phyloP scores from a whole-genome alignment of 2,797 vertebrate species.

The Protonibea diacanthus region DNA sequence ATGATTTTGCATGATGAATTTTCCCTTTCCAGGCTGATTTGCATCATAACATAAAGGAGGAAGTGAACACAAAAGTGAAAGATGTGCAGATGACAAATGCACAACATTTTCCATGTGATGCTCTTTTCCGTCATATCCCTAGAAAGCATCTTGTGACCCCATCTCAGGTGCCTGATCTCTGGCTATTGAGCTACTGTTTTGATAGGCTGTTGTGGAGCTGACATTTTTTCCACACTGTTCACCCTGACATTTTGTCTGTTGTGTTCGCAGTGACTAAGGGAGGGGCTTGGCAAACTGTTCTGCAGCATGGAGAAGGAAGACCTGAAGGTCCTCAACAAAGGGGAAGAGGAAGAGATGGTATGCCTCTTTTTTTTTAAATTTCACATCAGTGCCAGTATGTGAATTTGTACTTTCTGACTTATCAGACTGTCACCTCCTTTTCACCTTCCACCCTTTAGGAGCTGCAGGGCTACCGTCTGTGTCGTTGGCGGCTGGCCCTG shows the following conservation, averaged over 20 bases:
- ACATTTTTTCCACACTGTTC: conserved; percentile 24
- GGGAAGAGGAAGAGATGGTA: conserved; percentile 98
- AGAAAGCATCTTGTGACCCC: conserved; percentile 13
- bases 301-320: conserved; percentile 95
- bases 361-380: conserved; percentile 4
- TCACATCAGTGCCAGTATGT: background rate
- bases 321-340: conserved; percentile 92
- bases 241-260: conserved; percentile 24
- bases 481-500: conserved; percentile 93
- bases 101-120: background rate
- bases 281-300: conserved; percentile 70
- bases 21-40: background rate
- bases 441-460: conserved; percentile 81
- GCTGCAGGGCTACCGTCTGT: conserved; percentile 91
- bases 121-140: background rate
- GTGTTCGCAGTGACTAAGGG: conserved; percentile 77
- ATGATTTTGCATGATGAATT: background rate
- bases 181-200: background rate
- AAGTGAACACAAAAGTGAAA: background rate
- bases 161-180: background rate
- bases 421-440: background rate
- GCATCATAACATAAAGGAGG: background rate
- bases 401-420: background rate
- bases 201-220: conserved; percentile 1
- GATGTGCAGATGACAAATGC: background rate